phyloP scores from a whole-genome alignment of 2,888 invertebrate genomes.

The Macrosoma leucophasiata region DNA sequence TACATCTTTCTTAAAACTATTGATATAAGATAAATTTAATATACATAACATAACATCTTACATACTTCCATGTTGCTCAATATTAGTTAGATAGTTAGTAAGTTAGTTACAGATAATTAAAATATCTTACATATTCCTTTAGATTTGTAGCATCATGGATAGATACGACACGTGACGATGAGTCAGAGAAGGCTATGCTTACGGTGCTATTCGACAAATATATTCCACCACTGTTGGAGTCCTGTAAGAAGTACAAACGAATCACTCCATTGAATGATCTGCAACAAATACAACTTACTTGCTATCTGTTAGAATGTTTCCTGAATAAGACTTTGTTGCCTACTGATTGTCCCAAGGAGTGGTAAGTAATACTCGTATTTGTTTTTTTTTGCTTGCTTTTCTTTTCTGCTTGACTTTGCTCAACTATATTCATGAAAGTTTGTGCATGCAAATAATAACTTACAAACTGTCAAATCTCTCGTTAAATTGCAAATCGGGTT shows the following conservation, averaged over 20 bases:
- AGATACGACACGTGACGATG: slow-evolving; percentile 82
- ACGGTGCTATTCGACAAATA: slow-evolving; percentile 95
- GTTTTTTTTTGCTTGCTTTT: neutral
- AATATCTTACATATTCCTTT: slow-evolving; percentile 16
- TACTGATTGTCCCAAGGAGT: slow-evolving; percentile 92
- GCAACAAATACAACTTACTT: slow-evolving; percentile 91
- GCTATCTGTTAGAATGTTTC: slow-evolving; percentile 89
- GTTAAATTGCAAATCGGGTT: too few relatives aligned
- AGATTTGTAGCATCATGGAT: slow-evolving; percentile 94
- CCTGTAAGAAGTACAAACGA: slow-evolving; percentile 86
- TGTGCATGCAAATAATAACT: too few relatives aligned
- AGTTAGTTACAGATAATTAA: too few relatives aligned
- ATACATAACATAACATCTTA: too few relatives aligned
- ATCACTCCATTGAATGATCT: slow-evolving; percentile 94
- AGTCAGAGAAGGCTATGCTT: slow-evolving; percentile 85
- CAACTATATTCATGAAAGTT: too few relatives aligned
- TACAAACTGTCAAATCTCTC: too few relatives aligned
- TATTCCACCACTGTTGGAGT: slow-evolving; percentile 88
- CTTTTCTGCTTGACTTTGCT: neutral
- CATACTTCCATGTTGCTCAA: too few relatives aligned
- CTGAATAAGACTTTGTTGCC: slow-evolving; percentile 88
- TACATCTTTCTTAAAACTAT: neutral
- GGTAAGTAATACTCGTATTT: slow-evolving; percentile 59
- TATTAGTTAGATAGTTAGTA: too few relatives aligned
- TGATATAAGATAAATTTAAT: neutral